Evolutionary conservation across 2,888 invertebrate species (phyloP), one percentile per base, ranked within the genome.

Genomic region (Ryuthela nishihirai): DNA sequence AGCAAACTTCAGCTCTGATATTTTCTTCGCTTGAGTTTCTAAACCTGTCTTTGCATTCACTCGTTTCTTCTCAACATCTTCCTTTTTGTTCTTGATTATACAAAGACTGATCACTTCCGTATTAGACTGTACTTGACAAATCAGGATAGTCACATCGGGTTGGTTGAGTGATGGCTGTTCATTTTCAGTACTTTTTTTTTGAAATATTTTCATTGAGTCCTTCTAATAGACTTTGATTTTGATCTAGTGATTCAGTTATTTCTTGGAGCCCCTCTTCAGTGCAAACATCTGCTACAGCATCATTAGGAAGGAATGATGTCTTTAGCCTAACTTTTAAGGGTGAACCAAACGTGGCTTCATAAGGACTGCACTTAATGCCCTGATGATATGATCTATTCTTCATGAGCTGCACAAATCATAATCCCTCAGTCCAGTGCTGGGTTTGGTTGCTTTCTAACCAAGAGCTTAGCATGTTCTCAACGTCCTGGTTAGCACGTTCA

Each of bases 371-470:
- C 17, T 3, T 32, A 52, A 63, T 62, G 17, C 24, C 49, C 25
- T 20, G 9, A 32, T 64, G 62, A 46, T 41, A 53, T 3, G 43
- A 23, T 29, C 23, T 39, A 23, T 64, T 64, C 18, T 56, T 50
- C 43, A 20, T 5, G 34, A 40, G 26, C 26, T 63, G 52, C 6
- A 64, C 39, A 42, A 47, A 52, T 2, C 42, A 20, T 32, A 63
- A 39, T 44, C 62, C 64, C 21, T 64, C 39, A 3, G 43, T 40
- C 55, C 61, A 64, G 15, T 54, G 23, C 32, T 24, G 50, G 10
- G 61, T 42, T 20, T 50, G 34, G 24, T 59, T 49, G 18, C 44
- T 48, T 24, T 60, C 52, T 42, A 55, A 25, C 54, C 54, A 54
- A 6, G 23, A 24, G 4, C 24, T 29, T 32, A 49, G 36, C 49